Evolutionary conservation across 2,113 vertebrate genomes (phyloP).

Genomic region (Meleagris gallopavo): DNA sequence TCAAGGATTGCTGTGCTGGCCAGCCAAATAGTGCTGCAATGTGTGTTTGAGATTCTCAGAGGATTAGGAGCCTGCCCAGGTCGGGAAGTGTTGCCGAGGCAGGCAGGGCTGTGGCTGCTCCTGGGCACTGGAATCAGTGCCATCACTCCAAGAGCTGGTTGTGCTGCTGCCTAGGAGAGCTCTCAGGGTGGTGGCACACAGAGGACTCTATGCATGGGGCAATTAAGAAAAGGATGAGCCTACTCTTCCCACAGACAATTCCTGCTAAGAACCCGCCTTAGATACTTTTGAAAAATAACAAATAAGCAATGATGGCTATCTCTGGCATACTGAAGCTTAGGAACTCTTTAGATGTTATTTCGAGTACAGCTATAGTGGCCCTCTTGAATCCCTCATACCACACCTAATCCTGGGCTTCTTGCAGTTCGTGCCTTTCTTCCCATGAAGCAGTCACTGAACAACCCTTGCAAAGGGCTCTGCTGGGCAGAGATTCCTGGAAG

Average conservation of each 20-base stretch:
- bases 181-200: neutral
- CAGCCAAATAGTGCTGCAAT: neutral
- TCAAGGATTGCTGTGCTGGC: neutral
- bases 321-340: neutral
- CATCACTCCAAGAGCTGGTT: neutral
- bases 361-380: neutral
- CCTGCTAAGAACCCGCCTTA: neutral
- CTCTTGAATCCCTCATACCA: neutral
- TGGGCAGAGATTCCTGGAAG: neutral
- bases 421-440: neutral
- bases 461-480: neutral
- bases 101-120: neutral
- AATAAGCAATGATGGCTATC: neutral
- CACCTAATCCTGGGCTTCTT: neutral
- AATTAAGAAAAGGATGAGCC: neutral
- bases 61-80: neutral
- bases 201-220: neutral
- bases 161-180: neutral
- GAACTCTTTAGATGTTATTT: neutral
- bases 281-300: neutral
- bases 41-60: neutral
- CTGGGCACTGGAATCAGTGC: no score
- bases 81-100: neutral
- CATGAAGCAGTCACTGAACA: neutral
- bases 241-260: neutral